phyloP scores from a whole-genome alignment of 2,888 invertebrate genomes.

The Galerucella nymphaeae region DNA sequence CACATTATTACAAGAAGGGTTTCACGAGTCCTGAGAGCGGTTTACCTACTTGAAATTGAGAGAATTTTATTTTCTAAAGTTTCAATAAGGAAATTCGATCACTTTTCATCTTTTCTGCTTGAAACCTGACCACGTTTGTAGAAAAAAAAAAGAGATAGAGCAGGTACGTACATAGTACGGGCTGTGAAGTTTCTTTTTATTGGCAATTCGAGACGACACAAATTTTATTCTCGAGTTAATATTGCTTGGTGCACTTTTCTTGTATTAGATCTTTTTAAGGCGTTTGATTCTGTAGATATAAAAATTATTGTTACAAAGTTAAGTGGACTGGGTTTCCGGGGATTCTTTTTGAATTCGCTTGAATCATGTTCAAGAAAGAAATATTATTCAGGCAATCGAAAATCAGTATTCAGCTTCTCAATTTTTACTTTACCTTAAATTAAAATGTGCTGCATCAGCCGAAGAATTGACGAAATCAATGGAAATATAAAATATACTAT shows the following conservation, averaged over 20 bases:
- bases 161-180: neutral
- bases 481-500: no score
- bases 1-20: neutral
- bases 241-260: neutral
- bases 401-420: no score
- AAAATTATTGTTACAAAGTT: no score
- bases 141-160: neutral
- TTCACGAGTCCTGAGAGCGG: neutral
- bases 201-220: neutral
- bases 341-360: no score
- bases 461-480: no score
- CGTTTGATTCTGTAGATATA: no score
- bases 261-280: no score
- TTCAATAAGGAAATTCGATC: slow-evolving; percentile 12
- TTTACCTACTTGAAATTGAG: slow-evolving; percentile 4
- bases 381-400: no score
- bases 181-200: neutral
- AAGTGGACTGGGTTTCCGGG: no score
- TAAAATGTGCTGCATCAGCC: no score
- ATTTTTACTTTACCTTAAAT: no score
- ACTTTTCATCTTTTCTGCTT: slow-evolving; percentile 6
- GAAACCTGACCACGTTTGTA: neutral
- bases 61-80: slow-evolving; percentile 20
- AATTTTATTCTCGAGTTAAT: neutral
- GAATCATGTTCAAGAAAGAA: no score